Evolutionary conservation across 2,113 vertebrate species (phyloP).

Genomic region (Platanista minor): DNA sequence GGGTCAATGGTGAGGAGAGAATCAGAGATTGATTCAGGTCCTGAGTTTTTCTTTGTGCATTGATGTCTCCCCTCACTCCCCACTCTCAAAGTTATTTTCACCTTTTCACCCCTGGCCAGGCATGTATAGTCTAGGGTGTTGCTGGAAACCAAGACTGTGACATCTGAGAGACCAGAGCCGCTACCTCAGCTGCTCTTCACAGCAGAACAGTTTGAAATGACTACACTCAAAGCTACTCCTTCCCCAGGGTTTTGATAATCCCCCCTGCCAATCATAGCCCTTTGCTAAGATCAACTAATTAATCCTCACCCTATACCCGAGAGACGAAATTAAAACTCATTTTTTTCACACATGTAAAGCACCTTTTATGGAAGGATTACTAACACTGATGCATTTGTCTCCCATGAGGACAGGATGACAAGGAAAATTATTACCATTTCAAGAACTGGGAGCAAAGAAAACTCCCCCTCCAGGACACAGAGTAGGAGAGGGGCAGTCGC

Average conservation of each 20-base stretch:
- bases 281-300: conserved; percentile 69
- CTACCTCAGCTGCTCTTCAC: neutral
- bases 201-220: conserved; percentile 19
- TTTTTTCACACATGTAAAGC: conserved; percentile 17
- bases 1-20: neutral
- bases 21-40: neutral
- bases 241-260: conserved; percentile 61
- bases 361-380: conserved; percentile 59
- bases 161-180: neutral
- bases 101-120: neutral
- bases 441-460: conserved; percentile 15
- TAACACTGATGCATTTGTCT: conserved; percentile 33
- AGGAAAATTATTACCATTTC: conserved; percentile 50
- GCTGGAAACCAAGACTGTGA: neutral
- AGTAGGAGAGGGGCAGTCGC: neutral
- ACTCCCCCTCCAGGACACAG: neutral
- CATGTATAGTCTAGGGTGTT: neutral
- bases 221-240: conserved; percentile 18
- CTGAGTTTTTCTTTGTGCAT: neutral
- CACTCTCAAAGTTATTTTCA: neutral
- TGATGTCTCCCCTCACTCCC: neutral
- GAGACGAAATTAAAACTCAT: conserved; percentile 67
- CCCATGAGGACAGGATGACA: conserved; percentile 46
- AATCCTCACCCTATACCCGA: conserved; percentile 53
- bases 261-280: conserved; percentile 55